phyloP scores from a whole-genome alignment of 2,797 vertebrate species.

The Pipistrellus kuhlii region DNA sequence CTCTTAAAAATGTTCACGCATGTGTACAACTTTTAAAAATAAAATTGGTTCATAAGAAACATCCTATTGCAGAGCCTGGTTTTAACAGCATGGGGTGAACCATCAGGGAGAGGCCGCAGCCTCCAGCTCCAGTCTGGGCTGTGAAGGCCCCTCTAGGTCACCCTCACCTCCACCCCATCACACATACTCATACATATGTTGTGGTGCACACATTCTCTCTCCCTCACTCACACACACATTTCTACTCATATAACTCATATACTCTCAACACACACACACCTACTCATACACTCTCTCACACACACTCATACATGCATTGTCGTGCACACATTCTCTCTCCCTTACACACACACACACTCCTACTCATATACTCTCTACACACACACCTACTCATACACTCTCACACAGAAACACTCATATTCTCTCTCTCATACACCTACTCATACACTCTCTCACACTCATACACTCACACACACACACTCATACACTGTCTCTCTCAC shows the following conservation, averaged over 20 bases:
- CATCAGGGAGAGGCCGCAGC: fast-evolving
- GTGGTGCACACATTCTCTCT: no score
- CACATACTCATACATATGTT: neutral
- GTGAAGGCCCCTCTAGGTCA: neutral
- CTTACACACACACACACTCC: neutral
- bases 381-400: no score
- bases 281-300: neutral
- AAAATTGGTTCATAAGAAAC: neutral
- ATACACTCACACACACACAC: no score
- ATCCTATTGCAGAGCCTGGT: neutral
- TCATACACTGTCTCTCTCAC: no score
- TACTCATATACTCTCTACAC: no score
- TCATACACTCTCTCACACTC: no score
- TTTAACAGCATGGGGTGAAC: neutral
- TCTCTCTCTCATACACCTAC: no score
- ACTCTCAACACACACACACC: neutral
- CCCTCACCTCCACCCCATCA: fast-evolving
- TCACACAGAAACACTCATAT: no score
- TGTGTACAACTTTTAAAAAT: neutral
- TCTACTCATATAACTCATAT: no score
- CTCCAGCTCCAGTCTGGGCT: neutral
- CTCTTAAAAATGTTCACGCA: neutral
- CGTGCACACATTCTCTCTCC: no score
- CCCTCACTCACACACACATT: no score
- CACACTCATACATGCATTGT: neutral